These are phyloP conservation scores for Xerus rutilus DNA, from an alignment of 2,797 vertebrate genomes.

Conservation along the genomic window DNA sequence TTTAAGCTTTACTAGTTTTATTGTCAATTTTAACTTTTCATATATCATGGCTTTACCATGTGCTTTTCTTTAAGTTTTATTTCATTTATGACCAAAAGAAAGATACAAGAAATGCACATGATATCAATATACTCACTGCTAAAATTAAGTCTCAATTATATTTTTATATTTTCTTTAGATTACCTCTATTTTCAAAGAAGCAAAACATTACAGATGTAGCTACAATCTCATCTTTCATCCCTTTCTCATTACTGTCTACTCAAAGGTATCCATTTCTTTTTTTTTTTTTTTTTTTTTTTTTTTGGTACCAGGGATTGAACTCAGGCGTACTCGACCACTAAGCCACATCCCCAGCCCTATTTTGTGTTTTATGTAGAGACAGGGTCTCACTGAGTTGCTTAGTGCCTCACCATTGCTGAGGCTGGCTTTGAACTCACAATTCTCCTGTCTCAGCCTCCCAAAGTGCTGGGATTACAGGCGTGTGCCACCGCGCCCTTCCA, in stretches of 20 bases:
- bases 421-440: too few species aligned
- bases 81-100: conserved; percentile 14
- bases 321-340: too few species aligned
- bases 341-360: too few species aligned
- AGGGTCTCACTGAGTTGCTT: too few species aligned
- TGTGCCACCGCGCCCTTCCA: not conserved
- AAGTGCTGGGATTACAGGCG: too few species aligned
- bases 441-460: too few species aligned
- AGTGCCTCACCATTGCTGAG: too few species aligned
- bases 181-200: conserved; percentile 47
- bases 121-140: conserved; percentile 9
- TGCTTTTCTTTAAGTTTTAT: not conserved
- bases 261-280: not conserved
- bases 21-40: not conserved
- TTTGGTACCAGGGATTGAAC: too few species aligned
- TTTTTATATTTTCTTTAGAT: conserved; percentile 21
- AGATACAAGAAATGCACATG: not conserved
- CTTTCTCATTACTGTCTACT: not conserved
- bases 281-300: too few species aligned
- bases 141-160: conserved; percentile 36
- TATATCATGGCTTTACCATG: not conserved
- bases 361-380: too few species aligned
- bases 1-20: conserved; percentile 20
- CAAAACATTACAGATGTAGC: not conserved
- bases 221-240: not conserved